Base-by-base conservation (phyloP, 2,888 invertebrate species). In the Microplitis manilae region DNA sequence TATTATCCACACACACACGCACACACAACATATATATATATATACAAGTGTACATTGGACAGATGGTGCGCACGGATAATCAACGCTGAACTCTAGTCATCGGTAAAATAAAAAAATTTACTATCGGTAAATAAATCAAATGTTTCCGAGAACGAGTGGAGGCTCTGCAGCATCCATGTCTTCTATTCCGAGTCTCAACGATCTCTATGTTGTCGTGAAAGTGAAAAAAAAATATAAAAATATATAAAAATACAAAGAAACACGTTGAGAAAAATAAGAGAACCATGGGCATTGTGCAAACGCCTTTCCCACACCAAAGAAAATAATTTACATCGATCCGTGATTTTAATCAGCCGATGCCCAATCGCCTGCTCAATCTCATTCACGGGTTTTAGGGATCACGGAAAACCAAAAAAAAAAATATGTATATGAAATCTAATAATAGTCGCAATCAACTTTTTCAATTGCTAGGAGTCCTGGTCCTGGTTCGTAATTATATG, bases 111-210 rank as follows among this genome's bases (percentile, higher is more conserved):
- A 15, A 62, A 61, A 71, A 71, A 67, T 9, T 68, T 59, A n/a
- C 68, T 59, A 69, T 73, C 69, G 39, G 38, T 68, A 76, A 68
- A 77, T 68, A 71, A 71, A 71, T 71, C 73, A 78, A 77, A 71
- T 78, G 76, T 79, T 80, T 77, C 79, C 38, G 15, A 17, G 68
- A 76, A 68, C 15, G 40, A 77, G 61, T 39, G 39, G 17, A 50
- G n/a, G 39, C 39, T 7, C 8, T 68, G 65, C 39, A 8, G 60
- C 7, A 38, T 65, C 65, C 20, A 15, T 30, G 38, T 30, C 20
- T 65, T 17, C 61, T 6, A 61, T 6, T 61, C 30, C 30, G 4
- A 30, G 30, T 30, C 30, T 30, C 30, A 30, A 30, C 30, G 30
- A 30, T 30, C 30, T 30, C 30, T 30, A 30, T 30, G 30, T 30